phyloP scores from a whole-genome alignment of 2,888 invertebrate genomes.

The Lepidonotus clava region DNA sequence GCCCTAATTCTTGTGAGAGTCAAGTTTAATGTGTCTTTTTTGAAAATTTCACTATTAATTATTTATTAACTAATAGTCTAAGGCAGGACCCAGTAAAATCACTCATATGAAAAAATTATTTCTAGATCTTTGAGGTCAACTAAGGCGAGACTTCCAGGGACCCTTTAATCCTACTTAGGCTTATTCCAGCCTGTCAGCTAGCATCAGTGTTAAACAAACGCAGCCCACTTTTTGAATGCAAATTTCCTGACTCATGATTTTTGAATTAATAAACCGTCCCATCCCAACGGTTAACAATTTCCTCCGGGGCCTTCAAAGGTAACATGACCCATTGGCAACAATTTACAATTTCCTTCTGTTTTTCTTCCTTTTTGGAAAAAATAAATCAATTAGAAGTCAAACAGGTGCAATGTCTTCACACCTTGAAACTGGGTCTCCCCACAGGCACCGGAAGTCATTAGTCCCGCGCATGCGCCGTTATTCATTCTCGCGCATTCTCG shows the following conservation, averaged over 20 bases:
- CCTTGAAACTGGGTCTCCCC: too few relatives aligned
- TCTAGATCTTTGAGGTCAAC: too few relatives aligned
- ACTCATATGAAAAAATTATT: too few relatives aligned
- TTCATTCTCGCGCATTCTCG: conserved; percentile 9
- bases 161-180: not conserved
- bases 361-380: not conserved
- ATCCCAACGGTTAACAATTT: not conserved
- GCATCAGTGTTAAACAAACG: not conserved
- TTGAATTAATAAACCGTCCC: not conserved
- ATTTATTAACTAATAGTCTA: too few relatives aligned
- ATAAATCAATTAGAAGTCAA: conserved; percentile 1
- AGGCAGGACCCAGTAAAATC: too few relatives aligned
- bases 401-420: not conserved
- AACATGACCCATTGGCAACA: too few relatives aligned
- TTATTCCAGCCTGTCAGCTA: not conserved
- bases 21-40: too few relatives aligned
- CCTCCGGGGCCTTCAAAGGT: too few relatives aligned
- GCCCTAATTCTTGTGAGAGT: too few relatives aligned
- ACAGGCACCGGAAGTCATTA: conserved; percentile 7
- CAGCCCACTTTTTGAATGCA: not conserved
- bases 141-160: too few relatives aligned
- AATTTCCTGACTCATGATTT: not conserved
- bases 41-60: too few relatives aligned
- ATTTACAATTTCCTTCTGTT: too few relatives aligned
- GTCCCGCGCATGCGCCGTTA: conserved; percentile 1